phyloP scores from a whole-genome alignment of 2,113 vertebrate genomes.

The Promerops cafer region DNA sequence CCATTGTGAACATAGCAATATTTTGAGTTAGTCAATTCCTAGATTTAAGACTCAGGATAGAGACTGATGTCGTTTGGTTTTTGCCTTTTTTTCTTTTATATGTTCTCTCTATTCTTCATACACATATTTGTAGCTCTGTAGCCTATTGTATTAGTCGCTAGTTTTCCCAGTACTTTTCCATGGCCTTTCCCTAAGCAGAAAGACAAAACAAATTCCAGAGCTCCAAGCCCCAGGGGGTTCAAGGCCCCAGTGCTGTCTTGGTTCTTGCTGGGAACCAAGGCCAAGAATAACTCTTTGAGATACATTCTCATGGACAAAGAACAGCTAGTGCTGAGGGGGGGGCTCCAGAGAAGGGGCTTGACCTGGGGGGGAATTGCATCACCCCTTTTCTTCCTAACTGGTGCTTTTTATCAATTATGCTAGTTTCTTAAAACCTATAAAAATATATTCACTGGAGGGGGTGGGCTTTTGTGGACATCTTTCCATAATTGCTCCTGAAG shows the following conservation, averaged over 20 bases:
- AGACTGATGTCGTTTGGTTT: fast-evolving
- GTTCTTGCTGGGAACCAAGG: neutral
- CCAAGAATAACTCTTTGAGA: fast-evolving
- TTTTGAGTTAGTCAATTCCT: neutral
- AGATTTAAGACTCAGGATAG: neutral
- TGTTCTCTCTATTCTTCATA: neutral
- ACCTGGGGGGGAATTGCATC: neutral
- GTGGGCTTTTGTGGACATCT: neutral
- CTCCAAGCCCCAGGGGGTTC: fast-evolving
- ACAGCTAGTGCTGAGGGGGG: fast-evolving
- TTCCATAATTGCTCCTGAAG: neutral
- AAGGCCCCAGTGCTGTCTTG: neutral
- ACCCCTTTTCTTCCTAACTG: neutral
- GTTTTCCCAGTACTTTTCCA: neutral
- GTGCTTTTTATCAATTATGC: neutral
- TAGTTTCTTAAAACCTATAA: neutral
- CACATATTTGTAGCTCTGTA: neutral
- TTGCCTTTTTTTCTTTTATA: neutral
- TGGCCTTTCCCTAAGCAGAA: neutral
- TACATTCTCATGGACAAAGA: neutral
- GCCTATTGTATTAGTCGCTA: neutral
- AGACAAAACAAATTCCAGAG: neutral
- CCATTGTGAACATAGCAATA: neutral
- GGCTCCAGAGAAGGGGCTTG: neutral
- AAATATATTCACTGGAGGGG: too few relatives aligned